Evolutionary conservation across 2,888 invertebrate species (phyloP).

Genomic region (Sclerodermus sp.): DNA sequence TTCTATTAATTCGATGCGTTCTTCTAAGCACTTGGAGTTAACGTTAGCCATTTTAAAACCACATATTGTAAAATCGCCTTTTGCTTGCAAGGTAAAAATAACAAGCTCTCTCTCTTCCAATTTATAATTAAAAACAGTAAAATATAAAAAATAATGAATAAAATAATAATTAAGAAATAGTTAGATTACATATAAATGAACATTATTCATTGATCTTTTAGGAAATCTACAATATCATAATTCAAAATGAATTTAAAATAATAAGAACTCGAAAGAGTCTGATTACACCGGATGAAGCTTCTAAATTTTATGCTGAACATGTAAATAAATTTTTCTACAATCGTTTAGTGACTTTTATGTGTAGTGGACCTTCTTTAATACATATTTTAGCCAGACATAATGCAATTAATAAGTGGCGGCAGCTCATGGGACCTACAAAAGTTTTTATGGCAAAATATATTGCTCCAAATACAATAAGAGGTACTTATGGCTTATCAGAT

Average conservation of each 20-base stretch:
- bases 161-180: neutral
- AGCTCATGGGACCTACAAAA: conserved; percentile 88
- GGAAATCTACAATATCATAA: conserved; percentile 70
- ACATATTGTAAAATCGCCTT: conserved; percentile 77
- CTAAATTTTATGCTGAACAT: conserved; percentile 82
- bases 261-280: conserved; percentile 68
- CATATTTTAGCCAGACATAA: conserved; percentile 76
- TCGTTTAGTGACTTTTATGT: conserved; percentile 80
- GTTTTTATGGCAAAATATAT: conserved; percentile 78
- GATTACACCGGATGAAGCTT: conserved; percentile 67
- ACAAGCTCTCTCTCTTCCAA: conserved; percentile 10
- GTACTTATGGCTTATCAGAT: conserved; percentile 86
- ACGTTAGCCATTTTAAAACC: conserved; percentile 89
- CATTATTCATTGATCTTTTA: conserved; percentile 28
- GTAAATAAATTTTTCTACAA: conserved; percentile 81
- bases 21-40: conserved; percentile 58
- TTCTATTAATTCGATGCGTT: too few relatives aligned
- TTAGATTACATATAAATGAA: neutral
- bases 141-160: neutral
- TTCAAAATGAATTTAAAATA: conserved; percentile 71
- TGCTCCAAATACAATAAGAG: conserved; percentile 78
- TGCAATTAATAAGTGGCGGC: conserved; percentile 80
- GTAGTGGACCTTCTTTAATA: conserved; percentile 81
- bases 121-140: neutral
- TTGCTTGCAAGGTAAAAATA: conserved; percentile 64